Conservation (phyloP, 2,113 vertebrate genomes). For the Steatornis caripensis region DNA sequence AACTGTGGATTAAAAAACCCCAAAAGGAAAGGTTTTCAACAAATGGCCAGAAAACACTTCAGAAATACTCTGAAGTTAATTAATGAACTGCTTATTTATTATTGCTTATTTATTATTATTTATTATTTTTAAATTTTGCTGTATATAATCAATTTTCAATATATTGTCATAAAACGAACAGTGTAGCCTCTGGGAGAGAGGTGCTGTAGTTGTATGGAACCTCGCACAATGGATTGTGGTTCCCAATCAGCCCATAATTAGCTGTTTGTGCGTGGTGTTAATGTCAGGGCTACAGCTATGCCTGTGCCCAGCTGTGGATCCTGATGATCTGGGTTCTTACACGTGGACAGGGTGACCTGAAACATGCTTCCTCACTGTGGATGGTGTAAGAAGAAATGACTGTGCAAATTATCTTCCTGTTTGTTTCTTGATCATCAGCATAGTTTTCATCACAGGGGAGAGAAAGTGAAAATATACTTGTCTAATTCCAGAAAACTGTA, state of each 20-base stretch:
- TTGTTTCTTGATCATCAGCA: background rate
- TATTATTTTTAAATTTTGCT: background rate
- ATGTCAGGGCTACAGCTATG: background rate
- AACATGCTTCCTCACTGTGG: rapidly evolving
- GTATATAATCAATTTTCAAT: background rate
- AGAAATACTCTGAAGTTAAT: background rate
- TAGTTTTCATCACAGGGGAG: background rate
- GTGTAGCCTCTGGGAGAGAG: background rate
- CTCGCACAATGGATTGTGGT: too few species aligned
- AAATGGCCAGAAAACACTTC: background rate
- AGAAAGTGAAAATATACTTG: background rate
- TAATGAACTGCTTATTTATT: too few species aligned
- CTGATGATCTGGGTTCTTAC: background rate
- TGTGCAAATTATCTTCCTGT: rapidly evolving
- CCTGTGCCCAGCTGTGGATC: background rate
- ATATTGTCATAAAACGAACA: rapidly evolving
- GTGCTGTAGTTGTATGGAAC: background rate
- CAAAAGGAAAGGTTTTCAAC: background rate
- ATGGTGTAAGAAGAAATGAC: background rate
- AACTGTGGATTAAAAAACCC: background rate
- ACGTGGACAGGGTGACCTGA: background rate
- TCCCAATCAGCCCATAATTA: background rate
- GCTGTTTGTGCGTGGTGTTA: background rate
- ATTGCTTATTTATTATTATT: too few species aligned
- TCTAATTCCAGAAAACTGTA: background rate